Evolutionary conservation across 2,113 vertebrate genomes (phyloP).

Genomic region (Dinomys branickii): DNA sequence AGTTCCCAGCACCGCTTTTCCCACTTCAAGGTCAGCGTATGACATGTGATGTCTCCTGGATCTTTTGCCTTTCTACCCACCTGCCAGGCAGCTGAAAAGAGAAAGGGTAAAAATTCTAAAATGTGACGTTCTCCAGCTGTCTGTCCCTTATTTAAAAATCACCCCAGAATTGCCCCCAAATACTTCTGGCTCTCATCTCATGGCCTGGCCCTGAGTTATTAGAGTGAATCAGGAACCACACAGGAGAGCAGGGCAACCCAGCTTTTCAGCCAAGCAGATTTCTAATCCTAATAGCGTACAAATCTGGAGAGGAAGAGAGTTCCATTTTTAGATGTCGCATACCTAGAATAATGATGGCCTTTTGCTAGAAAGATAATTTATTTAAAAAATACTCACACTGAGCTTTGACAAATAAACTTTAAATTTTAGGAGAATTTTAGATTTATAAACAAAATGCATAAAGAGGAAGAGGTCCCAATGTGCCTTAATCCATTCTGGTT

Average conservation of each 20-base stretch:
- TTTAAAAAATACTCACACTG: not conserved
- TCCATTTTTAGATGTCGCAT: not conserved
- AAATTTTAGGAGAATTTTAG: not conserved
- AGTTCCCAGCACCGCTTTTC: rapidly evolving
- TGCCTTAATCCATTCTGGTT: too few relatives aligned
- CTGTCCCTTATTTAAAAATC: not conserved
- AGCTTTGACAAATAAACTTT: not conserved
- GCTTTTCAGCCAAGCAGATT: not conserved
- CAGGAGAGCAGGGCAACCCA: too few relatives aligned
- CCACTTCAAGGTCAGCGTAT: not conserved
- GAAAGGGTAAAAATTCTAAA: not conserved
- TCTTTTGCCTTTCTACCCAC: not conserved
- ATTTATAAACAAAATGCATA: not conserved
- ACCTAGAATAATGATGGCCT: not conserved
- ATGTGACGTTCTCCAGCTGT: not conserved
- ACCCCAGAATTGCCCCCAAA: not conserved
- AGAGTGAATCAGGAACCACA: not conserved
- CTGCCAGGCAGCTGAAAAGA: not conserved
- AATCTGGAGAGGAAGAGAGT: not conserved
- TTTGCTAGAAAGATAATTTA: not conserved
- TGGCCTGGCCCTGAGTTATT: rapidly evolving
- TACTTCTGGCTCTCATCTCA: not conserved
- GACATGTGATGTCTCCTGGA: rapidly evolving
- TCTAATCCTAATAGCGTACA: rapidly evolving
- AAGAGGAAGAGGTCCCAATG: rapidly evolving